Conservation (phyloP, 1,140 invertebrate genomes). For the Ostrea denselamellosa region DNA sequence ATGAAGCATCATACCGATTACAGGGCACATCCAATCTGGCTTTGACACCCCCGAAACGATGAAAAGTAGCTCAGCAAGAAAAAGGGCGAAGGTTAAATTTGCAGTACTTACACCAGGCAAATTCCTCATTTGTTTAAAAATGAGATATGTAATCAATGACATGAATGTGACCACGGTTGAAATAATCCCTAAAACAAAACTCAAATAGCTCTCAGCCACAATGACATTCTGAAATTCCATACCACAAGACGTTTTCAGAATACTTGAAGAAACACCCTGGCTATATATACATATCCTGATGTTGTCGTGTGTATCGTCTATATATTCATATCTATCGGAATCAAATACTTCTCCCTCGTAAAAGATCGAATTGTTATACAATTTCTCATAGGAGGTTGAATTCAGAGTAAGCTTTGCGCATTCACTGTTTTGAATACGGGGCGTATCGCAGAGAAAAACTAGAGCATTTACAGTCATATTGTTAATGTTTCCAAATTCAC, state of each 20-base stretch:
- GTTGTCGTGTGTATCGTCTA: slow-evolving; percentile 53
- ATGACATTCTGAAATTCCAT: slow-evolving; percentile 56
- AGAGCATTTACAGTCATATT: slow-evolving; percentile 56
- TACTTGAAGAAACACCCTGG: neutral
- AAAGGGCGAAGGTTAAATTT: slow-evolving; percentile 79
- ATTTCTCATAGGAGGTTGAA: slow-evolving; percentile 75
- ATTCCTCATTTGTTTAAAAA: slow-evolving; percentile 80
- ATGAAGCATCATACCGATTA: slow-evolving; percentile 79
- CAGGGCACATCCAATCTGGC: slow-evolving; percentile 65
- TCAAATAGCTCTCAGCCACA: slow-evolving; percentile 67
- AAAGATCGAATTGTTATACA: slow-evolving; percentile 62
- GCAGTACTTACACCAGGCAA: slow-evolving; percentile 81
- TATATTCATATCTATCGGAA: slow-evolving; percentile 65
- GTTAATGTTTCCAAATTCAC: slow-evolving; percentile 57
- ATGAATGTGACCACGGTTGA: slow-evolving; percentile 70
- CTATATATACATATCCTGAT: slow-evolving; percentile 65
- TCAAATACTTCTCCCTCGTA: slow-evolving; percentile 62
- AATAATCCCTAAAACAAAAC: slow-evolving; percentile 68
- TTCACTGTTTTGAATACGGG: slow-evolving; percentile 66
- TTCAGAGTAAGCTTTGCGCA: slow-evolving; percentile 78
- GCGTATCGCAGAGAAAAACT: slow-evolving; percentile 69
- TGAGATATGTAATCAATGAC: slow-evolving; percentile 77
- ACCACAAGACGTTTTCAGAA: slow-evolving; percentile 56
- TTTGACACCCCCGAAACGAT: slow-evolving; percentile 67
- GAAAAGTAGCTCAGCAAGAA: slow-evolving; percentile 80